Evolutionary conservation across 2,888 invertebrate genomes (phyloP).

Genomic region (Drosophila stalkeri): DNA sequence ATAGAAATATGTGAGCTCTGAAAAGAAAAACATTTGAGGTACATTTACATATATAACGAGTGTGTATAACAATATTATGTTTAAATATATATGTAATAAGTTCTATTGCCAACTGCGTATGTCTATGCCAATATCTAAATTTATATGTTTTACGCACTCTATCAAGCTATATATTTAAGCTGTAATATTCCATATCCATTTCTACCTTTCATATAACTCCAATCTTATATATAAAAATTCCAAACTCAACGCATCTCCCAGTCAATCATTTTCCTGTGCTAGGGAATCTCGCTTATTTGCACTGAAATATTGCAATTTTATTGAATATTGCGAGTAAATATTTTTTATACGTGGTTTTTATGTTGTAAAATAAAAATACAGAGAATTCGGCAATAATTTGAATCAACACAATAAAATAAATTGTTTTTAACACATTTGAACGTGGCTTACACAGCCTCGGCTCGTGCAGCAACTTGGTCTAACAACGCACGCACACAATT

Average conservation of each 20-base stretch:
- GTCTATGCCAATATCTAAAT: no score
- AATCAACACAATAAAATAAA: constrained; percentile 30
- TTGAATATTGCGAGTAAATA: constrained; percentile 10
- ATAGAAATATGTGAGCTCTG: no score
- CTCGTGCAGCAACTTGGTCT: constrained; percentile 9
- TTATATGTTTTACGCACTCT: no score
- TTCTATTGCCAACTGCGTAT: no score
- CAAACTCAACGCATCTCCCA: neutral
- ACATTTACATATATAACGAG: no score
- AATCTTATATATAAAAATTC: neutral
- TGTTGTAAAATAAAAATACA: neutral
- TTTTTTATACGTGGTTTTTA: constrained; percentile 1
- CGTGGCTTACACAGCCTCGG: neutral
- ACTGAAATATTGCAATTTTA: constrained; percentile 13
- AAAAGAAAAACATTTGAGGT: no score
- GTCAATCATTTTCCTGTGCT: neutral
- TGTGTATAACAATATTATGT: no score
- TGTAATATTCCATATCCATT: no score
- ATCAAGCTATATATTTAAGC: no score
- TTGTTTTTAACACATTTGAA: constrained; percentile 27
- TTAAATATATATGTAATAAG: no score
- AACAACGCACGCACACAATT: constrained; percentile 72
- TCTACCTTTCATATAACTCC: no score
- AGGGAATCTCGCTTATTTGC: neutral
- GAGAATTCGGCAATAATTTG: constrained; percentile 10